A percentile compares a stretch with the other conserved stretches of the same genome.
Evolutionary conservation across 2,797 vertebrate genomes (phyloP).

Genomic region (Chloroceryle amazona): DNA sequence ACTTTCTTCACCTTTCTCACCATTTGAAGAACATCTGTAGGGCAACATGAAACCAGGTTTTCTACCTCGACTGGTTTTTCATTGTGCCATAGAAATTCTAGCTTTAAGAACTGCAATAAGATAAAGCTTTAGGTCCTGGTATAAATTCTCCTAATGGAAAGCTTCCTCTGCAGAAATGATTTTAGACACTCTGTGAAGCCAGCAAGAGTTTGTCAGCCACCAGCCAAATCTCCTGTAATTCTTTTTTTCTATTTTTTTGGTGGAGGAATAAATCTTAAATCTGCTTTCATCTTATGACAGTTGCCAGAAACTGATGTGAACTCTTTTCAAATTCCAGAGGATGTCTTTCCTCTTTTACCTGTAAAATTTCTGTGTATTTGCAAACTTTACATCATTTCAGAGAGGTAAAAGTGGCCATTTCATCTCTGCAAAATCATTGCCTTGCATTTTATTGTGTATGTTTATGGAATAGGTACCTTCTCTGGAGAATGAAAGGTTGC

Average conservation of each 20-base stretch:
- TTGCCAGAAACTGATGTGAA: not conserved
- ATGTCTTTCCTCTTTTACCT: not conserved
- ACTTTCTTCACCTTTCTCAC: not conserved
- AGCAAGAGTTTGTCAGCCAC: conserved; percentile 10
- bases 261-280: not conserved
- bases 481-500: rapidly evolving
- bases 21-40: not conserved
- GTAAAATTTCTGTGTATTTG: not conserved
- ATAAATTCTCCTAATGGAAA: not conserved
- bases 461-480: not conserved
- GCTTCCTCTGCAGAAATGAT: not conserved
- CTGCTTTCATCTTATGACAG: conserved; percentile 2
- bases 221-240: not conserved
- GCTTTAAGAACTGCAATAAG: not conserved
- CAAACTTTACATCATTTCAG: not conserved
- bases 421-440: not conserved
- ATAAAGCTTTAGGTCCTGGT: not conserved
- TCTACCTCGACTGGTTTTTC: not conserved
- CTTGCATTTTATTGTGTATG: not conserved
- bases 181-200: conserved; percentile 17
- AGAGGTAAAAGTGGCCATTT: not conserved
- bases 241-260: not conserved
- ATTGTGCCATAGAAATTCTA: not conserved
- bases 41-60: not conserved
- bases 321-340: not conserved